Base-by-base conservation (phyloP, 2,113 vertebrate species). In the Trematocara variabile region DNA sequence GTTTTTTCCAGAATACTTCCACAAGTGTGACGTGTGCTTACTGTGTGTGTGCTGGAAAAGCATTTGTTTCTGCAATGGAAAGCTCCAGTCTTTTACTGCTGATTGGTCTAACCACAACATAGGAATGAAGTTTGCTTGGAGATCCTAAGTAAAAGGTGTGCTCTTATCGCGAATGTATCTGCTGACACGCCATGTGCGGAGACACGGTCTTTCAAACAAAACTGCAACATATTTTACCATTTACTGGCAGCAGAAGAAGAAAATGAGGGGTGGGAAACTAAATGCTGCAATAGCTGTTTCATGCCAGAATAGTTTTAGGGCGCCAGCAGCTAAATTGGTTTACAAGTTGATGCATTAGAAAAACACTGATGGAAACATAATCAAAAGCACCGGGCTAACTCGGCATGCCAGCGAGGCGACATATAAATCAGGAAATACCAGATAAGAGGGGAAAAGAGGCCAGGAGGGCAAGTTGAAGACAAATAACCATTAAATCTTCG, bases 251-350 rank as follows among this genome's bases (percentile, higher is more conserved):
- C 30, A 77, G 85, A 60, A 89, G 78, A 85, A 79, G 80, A 86
- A 79, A 82, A 37, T 41, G 80, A 84, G 80, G 81, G 89, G 83
- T 14, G 73, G 58, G 81, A 78, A 78, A 80, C 81, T 85, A 93
- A 94, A 94, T 80, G 84, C 91, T 88, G 90, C 93, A 93, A 95
- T 94, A 84, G 92, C 90, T 79, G 84, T 87, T 94, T 95, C 90
- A 95, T 94, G 95, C 95, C 94, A 95, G 94, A 94, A 92, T 91
- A 94, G 93, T 93, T 95, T 88, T 41, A 84, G 89, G 96, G 95
- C 95, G 95, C 96, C 96, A 95, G 91, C 63, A 80, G 88, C 92
- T 92, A 95, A 95, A 96, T 95, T 93, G 92, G 92, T 96, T 95
- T 93, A 93, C 94, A 95, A 94, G 89, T 94, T 92, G 80, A 95